phyloP scores from a whole-genome alignment of 2,113 vertebrate genomes.

The Naja naja region DNA sequence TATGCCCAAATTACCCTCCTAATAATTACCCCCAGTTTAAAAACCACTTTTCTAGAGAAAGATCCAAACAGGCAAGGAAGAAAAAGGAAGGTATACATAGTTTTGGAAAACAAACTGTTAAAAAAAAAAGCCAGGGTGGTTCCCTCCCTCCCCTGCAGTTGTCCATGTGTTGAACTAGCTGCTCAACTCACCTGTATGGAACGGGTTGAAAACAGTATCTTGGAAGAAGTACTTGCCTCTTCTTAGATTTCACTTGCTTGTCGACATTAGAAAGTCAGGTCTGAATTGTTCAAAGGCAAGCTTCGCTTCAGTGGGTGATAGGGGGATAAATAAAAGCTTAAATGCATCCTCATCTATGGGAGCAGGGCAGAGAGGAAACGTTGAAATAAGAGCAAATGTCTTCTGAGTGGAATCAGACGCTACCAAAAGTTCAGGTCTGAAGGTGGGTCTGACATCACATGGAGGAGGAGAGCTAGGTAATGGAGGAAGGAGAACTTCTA shows the following conservation, averaged over 20 bases:
- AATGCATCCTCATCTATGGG: background rate
- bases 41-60: background rate
- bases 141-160: background rate
- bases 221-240: background rate
- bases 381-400: background rate
- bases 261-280: background rate
- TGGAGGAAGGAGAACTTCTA: background rate
- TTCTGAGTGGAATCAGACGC: background rate
- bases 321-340: background rate
- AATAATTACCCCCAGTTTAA: background rate
- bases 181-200: conserved; percentile 26
- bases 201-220: background rate
- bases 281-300: background rate
- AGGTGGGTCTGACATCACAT: conserved; percentile 4
- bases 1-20: background rate
- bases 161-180: background rate
- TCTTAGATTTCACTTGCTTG: background rate
- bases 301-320: background rate
- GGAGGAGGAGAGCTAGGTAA: background rate
- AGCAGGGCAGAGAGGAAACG: background rate
- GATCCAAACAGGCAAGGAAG: background rate
- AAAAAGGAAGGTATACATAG: background rate
- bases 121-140: background rate
- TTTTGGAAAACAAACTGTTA: background rate
- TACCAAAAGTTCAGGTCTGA: background rate